Evolutionary conservation across 1,140 invertebrate genomes (phyloP), one percentile per base, ranked within the genome.

Genomic region (Coenobita brevimanus): DNA sequence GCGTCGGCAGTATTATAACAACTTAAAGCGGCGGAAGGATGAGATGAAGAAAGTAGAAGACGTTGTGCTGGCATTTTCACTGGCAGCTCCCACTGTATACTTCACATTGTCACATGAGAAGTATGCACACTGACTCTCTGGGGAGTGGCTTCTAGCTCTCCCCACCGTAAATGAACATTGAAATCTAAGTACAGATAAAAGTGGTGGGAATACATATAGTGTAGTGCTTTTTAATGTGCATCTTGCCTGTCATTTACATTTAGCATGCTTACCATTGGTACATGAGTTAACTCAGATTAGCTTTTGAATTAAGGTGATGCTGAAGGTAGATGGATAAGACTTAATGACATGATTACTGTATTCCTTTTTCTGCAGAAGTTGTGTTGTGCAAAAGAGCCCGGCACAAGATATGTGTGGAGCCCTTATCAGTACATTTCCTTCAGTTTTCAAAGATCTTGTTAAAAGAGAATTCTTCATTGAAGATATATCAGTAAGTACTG

Each of bases 11-110:
- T 93, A 93, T 85, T 93, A 95, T 73, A 93, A 91, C 67, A 93
- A 92, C 60, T 90, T 91, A 17, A 94, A 93, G 86, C 93, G 92
- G 88, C 92, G 93, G 27, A 94, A 93, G 89, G 94, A 95, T 73
- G 94, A 95, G 90, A 89, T 95, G 17, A 95, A 94, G 92, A 93
- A 93, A 89, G 92, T 95, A 30, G 95, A 95, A 92, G 92, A 91
- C 57, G 3, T 80, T 30, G 30, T 87, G 50, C 17, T 81, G 21
- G 60, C 76, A 17, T 41, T 87, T 21, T 69, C 43, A 21, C n/a
- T 80, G 41, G 85, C 85, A 36, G 76, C 76, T 38, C 85, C 85
- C 15, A 33, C 2, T 36, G 75, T 73, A 27, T 76, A 87, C 54
- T 38, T 87, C 10, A 80, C 85, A 54, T 38, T 87, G 10, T 54